These are phyloP conservation scores for Liolophura sinensis DNA, from an alignment of 1,140 invertebrate genomes.

Conservation along the genomic window DNA sequence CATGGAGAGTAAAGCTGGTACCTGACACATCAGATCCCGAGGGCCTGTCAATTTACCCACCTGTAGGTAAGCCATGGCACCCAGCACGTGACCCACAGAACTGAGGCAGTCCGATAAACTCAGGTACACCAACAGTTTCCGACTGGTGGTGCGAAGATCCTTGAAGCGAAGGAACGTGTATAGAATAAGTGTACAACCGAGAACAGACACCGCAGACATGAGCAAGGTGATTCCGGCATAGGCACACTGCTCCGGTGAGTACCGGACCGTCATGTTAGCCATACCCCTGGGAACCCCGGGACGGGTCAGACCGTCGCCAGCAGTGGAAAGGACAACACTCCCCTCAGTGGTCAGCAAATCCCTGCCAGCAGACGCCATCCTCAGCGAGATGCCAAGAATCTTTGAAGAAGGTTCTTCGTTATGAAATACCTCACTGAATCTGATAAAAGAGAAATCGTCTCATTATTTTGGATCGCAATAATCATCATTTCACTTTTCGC, in stretches of 20 bases:
- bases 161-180: conserved; percentile 19
- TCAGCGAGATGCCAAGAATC: background rate
- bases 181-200: conserved; percentile 25
- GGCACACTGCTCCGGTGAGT: conserved; percentile 20
- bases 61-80: conserved; percentile 2
- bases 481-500: too few species aligned
- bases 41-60: conserved; percentile 2
- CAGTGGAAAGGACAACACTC: background rate
- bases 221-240: conserved; percentile 28
- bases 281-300: conserved; percentile 4
- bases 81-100: conserved; percentile 18
- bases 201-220: conserved; percentile 22
- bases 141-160: conserved; percentile 27
- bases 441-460: too few species aligned
- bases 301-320: background rate
- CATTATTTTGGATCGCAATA: too few species aligned
- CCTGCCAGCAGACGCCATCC: background rate
- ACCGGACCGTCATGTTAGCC: conserved; percentile 11
- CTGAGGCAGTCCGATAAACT: conserved; percentile 27
- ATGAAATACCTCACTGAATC: background rate
- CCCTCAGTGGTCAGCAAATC: background rate
- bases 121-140: conserved; percentile 31
- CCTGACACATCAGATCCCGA: conserved; percentile 22
- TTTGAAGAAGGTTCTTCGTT: background rate
- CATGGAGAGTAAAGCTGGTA: conserved; percentile 21